Base-by-base conservation (phyloP, 2,888 invertebrate genomes). In the Tetramorium bicarinatum region DNA sequence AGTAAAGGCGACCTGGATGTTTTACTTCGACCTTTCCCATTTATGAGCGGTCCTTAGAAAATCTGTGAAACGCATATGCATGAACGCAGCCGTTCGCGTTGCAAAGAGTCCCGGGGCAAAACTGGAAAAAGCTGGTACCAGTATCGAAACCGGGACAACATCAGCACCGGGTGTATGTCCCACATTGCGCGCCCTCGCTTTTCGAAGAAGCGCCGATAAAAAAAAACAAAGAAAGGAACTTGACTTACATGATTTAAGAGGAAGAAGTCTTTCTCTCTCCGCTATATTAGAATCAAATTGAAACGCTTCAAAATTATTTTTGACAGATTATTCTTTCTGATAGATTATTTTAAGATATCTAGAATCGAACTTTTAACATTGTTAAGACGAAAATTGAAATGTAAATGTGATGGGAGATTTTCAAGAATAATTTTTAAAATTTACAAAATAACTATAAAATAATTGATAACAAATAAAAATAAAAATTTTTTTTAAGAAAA, bases 151-250 rank as follows among this genome's bases (percentile, higher is more conserved):
- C 29, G 38, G 74, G 56, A 79, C 71, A 67, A 79, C 72, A 59
- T 52, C 54, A 74, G 64, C 74, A 83, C 61, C 77, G 52, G 62
- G 44, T 83, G 83, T 67, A 79, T 74, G 83, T 56, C 74, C 79
- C 67, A 85, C 72, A 83, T 85, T 85, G 47, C 0, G 2, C 21
- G 18, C 13, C 54, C 38, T 34, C 59, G 64, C 52, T 64, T 64
- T 77, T 38, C 44, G 41, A 66, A 56, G 41, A 62, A 49, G n/a
- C 9, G 11, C 25, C 47, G 47, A 52, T 44, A 25, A 74, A 56
- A 29, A 29, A 66, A 67, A 47, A 25, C 18, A 49, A 8, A 49
- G 29, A 56, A 38, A 47, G 15, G n/a, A 64, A 47, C 9, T 82
- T 18, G 4, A 38, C 15, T 47, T 71, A 41, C 25, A 25, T 3